Percentiles rank a stretch among this genome's conserved stretches.
These are phyloP conservation scores for Eupsilia transversa DNA, from an alignment of 2,888 invertebrate genomes.

Conservation along the genomic window DNA sequence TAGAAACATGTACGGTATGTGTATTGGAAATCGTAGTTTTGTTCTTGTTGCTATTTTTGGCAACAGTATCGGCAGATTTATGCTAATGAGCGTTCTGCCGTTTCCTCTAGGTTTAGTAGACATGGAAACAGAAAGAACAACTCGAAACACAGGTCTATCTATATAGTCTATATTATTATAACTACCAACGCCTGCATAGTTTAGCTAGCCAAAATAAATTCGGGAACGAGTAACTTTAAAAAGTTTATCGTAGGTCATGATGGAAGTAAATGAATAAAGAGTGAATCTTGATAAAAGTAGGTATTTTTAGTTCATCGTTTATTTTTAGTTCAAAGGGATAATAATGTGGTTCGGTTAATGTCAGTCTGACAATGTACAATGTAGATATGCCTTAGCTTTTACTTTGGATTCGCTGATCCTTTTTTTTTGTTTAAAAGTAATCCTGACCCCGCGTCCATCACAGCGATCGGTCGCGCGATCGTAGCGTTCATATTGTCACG, in stretches of 20 bases:
- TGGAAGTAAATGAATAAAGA: constrained; percentile 16
- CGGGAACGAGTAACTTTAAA: constrained; percentile 11
- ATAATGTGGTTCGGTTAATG: constrained; percentile 13
- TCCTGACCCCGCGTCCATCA: background rate
- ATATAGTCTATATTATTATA: background rate
- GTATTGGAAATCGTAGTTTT: constrained; percentile 44
- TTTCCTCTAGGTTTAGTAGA: constrained; percentile 32
- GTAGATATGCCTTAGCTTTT: background rate
- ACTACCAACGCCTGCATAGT: background rate
- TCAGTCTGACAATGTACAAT: constrained; percentile 4
- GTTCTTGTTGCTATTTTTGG: constrained; percentile 56
- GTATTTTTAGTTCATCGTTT: constrained; percentile 17
- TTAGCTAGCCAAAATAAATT: constrained; percentile 5
- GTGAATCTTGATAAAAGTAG: background rate
- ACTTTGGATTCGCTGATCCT: background rate
- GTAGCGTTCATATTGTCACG: background rate
- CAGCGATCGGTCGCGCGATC: background rate
- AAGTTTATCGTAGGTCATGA: constrained; percentile 42
- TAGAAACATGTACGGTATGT: constrained; percentile 39
- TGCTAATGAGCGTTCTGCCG: constrained; percentile 46
- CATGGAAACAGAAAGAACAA: constrained; percentile 4
- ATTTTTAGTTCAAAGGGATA: constrained; percentile 45
- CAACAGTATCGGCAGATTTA: constrained; percentile 50
- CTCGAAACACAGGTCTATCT: background rate
- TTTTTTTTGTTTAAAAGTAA: constrained; percentile 15